Evolutionary conservation across 2,113 vertebrate species (phyloP).

Genomic region (Ancistrus triradiatus): DNA sequence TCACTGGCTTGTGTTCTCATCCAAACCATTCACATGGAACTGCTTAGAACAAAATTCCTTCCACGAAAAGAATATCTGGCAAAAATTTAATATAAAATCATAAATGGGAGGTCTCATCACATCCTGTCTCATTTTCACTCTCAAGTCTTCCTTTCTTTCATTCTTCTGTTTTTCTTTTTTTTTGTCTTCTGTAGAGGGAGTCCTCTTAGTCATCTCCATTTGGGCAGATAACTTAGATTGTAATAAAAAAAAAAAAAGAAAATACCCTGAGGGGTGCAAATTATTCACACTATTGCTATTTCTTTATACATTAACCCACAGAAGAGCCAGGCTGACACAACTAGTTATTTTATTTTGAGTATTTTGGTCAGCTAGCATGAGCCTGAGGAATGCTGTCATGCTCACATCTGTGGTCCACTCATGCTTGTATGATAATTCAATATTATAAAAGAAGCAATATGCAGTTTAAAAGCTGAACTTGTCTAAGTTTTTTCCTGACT

Average conservation of each 20-base stretch:
- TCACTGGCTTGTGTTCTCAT: conserved; percentile 62
- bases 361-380: no score
- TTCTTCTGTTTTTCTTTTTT: conserved; percentile 47
- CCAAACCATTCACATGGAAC: conserved; percentile 76
- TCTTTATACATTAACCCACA: no score
- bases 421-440: no score
- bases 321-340: no score
- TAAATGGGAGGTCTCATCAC: conserved; percentile 74
- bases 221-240: no score
- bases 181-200: conserved; percentile 26
- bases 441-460: conserved; percentile 5
- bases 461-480: conserved; percentile 24
- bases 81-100: conserved; percentile 71
- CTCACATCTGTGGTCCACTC: no score
- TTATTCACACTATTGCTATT: no score
- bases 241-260: neutral
- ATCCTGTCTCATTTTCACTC: conserved; percentile 66
- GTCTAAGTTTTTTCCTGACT: conserved; percentile 20
- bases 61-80: conserved; percentile 73
- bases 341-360: no score
- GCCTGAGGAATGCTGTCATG: no score
- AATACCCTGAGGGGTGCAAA: conserved; percentile 21
- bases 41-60: conserved; percentile 76
- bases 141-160: conserved; percentile 56
- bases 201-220: conserved; percentile 18